Percentiles rank a stretch among this genome's conserved stretches.
Conservation (phyloP, 2,797 vertebrate species). For the Hapalemur alaotrensis region DNA sequence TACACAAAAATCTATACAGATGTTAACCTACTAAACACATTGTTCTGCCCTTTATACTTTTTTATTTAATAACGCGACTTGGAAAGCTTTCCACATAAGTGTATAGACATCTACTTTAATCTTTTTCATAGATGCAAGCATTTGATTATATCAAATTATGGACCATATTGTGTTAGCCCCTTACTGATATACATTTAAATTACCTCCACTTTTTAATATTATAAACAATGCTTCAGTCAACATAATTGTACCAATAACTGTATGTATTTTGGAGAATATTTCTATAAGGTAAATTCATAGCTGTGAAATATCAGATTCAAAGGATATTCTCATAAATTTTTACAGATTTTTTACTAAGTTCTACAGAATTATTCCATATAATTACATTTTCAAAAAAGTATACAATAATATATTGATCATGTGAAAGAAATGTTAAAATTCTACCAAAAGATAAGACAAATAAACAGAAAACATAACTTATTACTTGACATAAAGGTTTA, state of each 20-base stretch:
- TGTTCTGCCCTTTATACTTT: background rate
- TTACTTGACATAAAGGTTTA: background rate
- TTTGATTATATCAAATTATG: background rate
- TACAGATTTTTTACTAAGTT: background rate
- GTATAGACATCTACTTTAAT: background rate
- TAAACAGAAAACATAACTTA: background rate
- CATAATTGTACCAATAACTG: constrained; percentile 19
- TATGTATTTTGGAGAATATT: constrained; percentile 24
- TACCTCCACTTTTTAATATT: constrained; percentile 25
- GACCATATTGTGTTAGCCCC: background rate
- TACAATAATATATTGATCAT: background rate
- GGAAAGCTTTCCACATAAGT: background rate
- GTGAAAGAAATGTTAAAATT: constrained; percentile 46
- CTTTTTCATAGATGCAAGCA: background rate
- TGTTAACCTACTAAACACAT: background rate
- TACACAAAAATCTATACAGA: background rate
- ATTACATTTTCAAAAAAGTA: background rate
- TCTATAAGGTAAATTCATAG: background rate
- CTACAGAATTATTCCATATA: background rate
- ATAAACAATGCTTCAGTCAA: constrained; percentile 37
- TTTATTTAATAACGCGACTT: background rate
- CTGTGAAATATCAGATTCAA: constrained; percentile 18
- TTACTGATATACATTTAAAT: constrained; percentile 25
- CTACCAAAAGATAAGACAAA: background rate
- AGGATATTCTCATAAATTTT: constrained; percentile 1